Conservation (phyloP, 2,888 invertebrate genomes). For the Sphecodes monilicornis region DNA sequence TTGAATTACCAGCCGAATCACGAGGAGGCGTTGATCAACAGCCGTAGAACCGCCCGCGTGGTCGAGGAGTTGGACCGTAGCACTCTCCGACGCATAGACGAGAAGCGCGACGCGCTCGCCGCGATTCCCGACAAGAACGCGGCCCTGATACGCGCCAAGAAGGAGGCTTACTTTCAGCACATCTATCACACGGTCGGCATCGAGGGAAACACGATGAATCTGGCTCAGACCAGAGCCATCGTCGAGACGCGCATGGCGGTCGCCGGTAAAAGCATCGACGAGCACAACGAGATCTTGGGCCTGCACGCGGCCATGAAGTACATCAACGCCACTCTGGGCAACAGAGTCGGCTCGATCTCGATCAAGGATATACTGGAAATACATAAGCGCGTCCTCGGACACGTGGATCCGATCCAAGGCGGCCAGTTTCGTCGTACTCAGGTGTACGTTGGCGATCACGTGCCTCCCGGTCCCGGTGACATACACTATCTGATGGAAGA, state of each 20-base stretch:
- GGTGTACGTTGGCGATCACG: constrained; percentile 97
- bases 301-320: constrained; percentile 98
- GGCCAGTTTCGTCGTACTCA: constrained; percentile 95
- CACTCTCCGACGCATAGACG: constrained; percentile 92
- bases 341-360: constrained; percentile 91
- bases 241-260: constrained; percentile 96
- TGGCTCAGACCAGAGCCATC: constrained; percentile 95
- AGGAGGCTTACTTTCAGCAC: constrained; percentile 97
- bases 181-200: constrained; percentile 99
- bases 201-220: constrained; percentile 98
- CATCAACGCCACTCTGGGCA: constrained; percentile 92
- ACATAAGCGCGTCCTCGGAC: constrained; percentile 96
- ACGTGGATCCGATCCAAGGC: constrained; percentile 96
- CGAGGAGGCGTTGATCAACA: constrained; percentile 91
- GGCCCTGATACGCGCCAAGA: constrained; percentile 94
- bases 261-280: constrained; percentile 96
- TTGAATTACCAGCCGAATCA: constrained; percentile 94
- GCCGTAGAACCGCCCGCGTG: constrained; percentile 93
- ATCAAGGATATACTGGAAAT: constrained; percentile 96
- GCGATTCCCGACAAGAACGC: constrained; percentile 92
- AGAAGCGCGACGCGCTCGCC: constrained; percentile 92
- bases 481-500: constrained; percentile 93
- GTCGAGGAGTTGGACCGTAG: constrained; percentile 95
- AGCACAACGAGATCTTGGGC: constrained; percentile 98
- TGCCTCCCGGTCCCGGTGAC: constrained; percentile 94